These are phyloP conservation scores for Polyodon spathula DNA, from an alignment of 2,113 vertebrate species.

Conservation along the genomic window DNA sequence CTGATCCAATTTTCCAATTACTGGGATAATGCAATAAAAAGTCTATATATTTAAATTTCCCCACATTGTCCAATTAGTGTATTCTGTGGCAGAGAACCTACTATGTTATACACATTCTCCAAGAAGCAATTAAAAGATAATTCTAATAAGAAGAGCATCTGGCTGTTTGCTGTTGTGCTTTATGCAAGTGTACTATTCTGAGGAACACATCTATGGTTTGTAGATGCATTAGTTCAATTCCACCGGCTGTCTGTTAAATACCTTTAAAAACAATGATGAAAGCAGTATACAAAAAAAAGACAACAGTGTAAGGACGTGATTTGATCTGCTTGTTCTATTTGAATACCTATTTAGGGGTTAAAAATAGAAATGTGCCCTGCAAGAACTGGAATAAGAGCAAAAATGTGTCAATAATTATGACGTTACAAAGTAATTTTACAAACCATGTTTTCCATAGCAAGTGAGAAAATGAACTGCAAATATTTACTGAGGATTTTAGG, in stretches of 20 bases:
- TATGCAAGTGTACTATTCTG: slow-evolving; percentile 33
- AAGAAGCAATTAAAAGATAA: slow-evolving; percentile 67
- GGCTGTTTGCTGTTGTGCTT: slow-evolving; percentile 50
- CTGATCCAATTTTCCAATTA: too few relatives aligned
- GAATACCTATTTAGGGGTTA: too few relatives aligned
- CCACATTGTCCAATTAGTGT: slow-evolving; percentile 53
- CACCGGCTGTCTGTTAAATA: slow-evolving; percentile 7
- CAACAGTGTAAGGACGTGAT: too few relatives aligned
- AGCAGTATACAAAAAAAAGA: slow-evolving; percentile 21
- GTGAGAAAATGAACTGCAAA: slow-evolving; percentile 54
- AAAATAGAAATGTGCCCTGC: too few relatives aligned
- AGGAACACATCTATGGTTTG: slow-evolving; percentile 32
- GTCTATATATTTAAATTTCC: slow-evolving; percentile 43
- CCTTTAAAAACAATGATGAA: slow-evolving; percentile 16
- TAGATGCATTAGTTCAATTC: slow-evolving; percentile 22
- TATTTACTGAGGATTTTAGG: slow-evolving; percentile 63
- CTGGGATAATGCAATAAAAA: too few relatives aligned
- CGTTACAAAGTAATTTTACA: slow-evolving; percentile 64
- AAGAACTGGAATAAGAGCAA: too few relatives aligned
- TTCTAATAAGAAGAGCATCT: slow-evolving; percentile 45
- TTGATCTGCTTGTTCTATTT: too few relatives aligned
- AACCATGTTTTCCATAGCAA: slow-evolving; percentile 36
- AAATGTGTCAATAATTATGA: too few relatives aligned
- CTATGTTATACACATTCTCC: slow-evolving; percentile 56
- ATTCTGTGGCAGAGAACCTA: slow-evolving; percentile 52